Percentiles rank a stretch among this genome's conserved stretches.
phyloP scores from a whole-genome alignment of 2,113 vertebrate genomes.

The Cygnus buccinator region DNA sequence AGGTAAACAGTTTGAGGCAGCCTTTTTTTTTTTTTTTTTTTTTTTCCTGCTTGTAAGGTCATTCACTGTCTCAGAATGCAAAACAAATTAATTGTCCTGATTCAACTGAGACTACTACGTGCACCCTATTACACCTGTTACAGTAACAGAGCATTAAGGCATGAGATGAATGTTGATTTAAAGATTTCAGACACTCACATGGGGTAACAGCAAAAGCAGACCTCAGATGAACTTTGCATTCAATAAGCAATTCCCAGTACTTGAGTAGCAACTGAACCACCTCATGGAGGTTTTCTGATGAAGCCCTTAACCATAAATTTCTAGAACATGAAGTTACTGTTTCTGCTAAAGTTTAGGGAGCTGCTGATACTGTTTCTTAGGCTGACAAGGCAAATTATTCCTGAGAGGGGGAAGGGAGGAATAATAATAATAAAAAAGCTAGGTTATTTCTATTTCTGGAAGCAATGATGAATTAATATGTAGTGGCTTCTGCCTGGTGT shows the following conservation, averaged over 20 bases:
- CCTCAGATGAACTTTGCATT: not conserved
- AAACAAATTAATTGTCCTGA: not conserved
- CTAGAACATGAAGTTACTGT: not conserved
- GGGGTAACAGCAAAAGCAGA: not conserved
- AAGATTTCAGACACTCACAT: not conserved
- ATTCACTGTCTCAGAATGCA: not conserved
- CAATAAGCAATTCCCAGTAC: not conserved
- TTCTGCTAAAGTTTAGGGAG: not conserved
- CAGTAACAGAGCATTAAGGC: not conserved
- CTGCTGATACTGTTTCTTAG: not conserved
- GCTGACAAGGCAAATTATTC: constrained; percentile 9
- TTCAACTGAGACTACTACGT: not conserved
- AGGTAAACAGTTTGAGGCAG: not conserved
- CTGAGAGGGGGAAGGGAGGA: not conserved
- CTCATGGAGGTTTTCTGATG: not conserved
- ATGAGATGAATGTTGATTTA: not conserved
- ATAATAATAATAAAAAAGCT: not conserved
- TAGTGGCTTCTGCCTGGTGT: not conserved
- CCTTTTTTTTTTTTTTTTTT: not conserved
- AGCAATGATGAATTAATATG: not conserved
- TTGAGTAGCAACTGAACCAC: not conserved
- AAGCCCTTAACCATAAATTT: not conserved
- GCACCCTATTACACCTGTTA: not conserved
- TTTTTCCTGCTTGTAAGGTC: not conserved
- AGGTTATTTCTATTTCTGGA: not conserved